Percentiles rank a stretch among this genome's conserved stretches.
Evolutionary conservation across 2,888 invertebrate genomes (phyloP).

Genomic region (Sympetrum striolatum): DNA sequence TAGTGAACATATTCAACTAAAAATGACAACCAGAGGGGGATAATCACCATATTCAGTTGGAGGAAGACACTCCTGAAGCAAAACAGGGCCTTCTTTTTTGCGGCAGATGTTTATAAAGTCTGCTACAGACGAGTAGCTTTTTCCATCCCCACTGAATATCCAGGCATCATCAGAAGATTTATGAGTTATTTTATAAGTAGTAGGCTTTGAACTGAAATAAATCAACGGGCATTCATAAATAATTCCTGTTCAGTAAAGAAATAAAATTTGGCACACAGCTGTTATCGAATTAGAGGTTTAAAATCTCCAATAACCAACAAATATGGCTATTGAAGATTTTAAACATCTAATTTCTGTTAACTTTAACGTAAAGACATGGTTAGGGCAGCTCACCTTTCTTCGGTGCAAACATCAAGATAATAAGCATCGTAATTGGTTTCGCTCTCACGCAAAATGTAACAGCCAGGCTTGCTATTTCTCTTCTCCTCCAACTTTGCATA

Average conservation of each 20-base stretch:
- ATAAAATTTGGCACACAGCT: no score
- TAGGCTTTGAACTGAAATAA: constrained; percentile 66
- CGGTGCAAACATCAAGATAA: constrained; percentile 82
- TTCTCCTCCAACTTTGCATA: constrained; percentile 84
- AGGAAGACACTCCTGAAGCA: constrained; percentile 77
- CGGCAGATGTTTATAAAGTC: constrained; percentile 70
- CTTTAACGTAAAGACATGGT: neutral
- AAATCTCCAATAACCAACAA: no score
- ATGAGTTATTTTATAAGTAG: constrained; percentile 74
- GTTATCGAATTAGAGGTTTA: no score
- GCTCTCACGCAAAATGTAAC: constrained; percentile 83
- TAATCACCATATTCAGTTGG: constrained; percentile 83
- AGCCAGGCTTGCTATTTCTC: constrained; percentile 75
- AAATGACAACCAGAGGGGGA: constrained; percentile 44
- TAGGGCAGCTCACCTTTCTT: constrained; percentile 66
- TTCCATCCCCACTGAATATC: constrained; percentile 61
- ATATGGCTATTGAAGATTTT: no score
- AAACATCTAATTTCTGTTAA: neutral
- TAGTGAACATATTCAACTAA: neutral
- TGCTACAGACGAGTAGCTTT: constrained; percentile 66
- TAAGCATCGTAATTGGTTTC: constrained; percentile 79
- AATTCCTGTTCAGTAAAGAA: neutral
- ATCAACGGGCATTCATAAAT: neutral
- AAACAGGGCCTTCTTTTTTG: constrained; percentile 67
- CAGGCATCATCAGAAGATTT: constrained; percentile 67